These are phyloP conservation scores for Stegostoma tigrinum DNA, from an alignment of 2,113 vertebrate genomes.

Conservation along the genomic window DNA sequence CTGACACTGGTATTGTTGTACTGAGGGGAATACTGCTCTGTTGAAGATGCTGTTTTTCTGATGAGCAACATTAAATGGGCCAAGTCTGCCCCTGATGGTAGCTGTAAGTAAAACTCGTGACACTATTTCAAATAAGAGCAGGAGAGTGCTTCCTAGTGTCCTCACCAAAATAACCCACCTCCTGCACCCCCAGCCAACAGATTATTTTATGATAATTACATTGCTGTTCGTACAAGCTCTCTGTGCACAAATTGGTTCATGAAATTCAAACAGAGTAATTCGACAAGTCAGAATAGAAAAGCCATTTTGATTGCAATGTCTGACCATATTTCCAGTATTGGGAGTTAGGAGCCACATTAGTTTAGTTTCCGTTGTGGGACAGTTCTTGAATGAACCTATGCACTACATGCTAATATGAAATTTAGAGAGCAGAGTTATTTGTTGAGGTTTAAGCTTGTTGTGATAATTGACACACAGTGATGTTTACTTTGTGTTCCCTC, in stretches of 20 bases:
- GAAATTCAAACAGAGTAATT: not conserved
- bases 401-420: not conserved
- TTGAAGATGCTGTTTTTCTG: not conserved
- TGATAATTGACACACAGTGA: not conserved
- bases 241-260: not conserved
- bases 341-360: not conserved
- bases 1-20: not conserved
- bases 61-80: not conserved
- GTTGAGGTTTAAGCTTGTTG: not conserved
- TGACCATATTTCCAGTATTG: not conserved
- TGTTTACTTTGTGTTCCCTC: constrained; percentile 45
- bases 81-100: too few relatives aligned
- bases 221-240: not conserved
- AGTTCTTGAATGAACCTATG: not conserved
- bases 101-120: too few relatives aligned
- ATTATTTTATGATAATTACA: not conserved
- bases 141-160: too few relatives aligned
- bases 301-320: not conserved
- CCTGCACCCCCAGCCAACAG: not conserved
- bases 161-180: not conserved
- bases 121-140: too few relatives aligned
- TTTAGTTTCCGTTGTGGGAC: not conserved
- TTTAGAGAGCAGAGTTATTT: not conserved
- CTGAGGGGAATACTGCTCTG: not conserved
- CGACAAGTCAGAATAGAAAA: not conserved